Evolutionary conservation across 2,888 invertebrate genomes (phyloP), one percentile per base, ranked within the genome.

Genomic region (Nemotelus nigrinus): DNA sequence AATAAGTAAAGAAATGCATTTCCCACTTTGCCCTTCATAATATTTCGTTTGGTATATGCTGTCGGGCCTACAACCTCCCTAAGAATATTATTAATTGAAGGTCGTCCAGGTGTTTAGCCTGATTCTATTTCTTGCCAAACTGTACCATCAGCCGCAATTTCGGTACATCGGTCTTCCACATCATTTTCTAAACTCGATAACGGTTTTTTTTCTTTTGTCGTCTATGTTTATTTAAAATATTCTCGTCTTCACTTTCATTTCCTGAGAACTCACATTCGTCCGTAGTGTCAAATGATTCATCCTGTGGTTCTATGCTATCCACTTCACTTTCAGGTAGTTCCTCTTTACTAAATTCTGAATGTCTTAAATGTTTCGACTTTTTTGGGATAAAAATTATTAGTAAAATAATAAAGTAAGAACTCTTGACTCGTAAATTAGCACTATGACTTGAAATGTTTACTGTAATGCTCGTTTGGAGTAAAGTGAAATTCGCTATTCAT

Each of bases 321-420:
- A 65, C 76, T 76, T 76, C 65, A 76, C 50, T 75, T 75, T 75
- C 75, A 75, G 75, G 60, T 75, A 75, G 75, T 75, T 75, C 63
- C 75, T 75, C 75, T 75, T 58, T 63, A 75, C 64, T 75, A 48
- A 63, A 75, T 75, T 75, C 75, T 39, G 2, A 64, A 75, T 65
- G 2, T 65, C 65, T 65, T 65, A 1, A 65, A 65, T 65, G 43
- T 65, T 44, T 65, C 45, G 65, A 65, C 65, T 41, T 65, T 65
- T 65, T 65, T 10, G 65, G 43, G 41, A 53, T 5, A 53, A 71
- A 44, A 71, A 53, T 71, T 71, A 71, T 48, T 43, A 71, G 39
- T 58, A 58, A 7, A 58, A 25, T 58, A n/a, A 2, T 58, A 25
- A 58, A 10, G 25, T 58, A 71, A 55, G 39, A 55, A 71, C 2